These are phyloP conservation scores for Calliphora vicina DNA, from an alignment of 1,140 invertebrate genomes.

Conservation along the genomic window DNA sequence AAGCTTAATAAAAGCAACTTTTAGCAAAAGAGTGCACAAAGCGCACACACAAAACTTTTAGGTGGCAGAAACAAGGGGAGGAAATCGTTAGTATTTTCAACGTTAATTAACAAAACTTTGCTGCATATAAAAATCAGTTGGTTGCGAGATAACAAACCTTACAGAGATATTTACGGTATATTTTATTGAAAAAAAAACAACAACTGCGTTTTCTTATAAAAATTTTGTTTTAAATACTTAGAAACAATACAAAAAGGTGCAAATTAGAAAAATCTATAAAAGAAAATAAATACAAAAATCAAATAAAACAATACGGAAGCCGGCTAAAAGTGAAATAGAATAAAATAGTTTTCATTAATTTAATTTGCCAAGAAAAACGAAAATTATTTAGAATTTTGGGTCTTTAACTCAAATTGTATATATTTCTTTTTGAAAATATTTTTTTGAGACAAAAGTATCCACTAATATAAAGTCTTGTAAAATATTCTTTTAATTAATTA, in stretches of 20 bases:
- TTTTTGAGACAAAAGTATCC: neutral
- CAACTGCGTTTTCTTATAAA: neutral
- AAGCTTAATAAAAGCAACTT: neutral
- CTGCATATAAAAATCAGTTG: constrained; percentile 31
- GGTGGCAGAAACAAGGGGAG: neutral
- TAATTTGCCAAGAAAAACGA: neutral
- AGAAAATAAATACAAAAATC: neutral
- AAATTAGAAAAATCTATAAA: constrained; percentile 3
- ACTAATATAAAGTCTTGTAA: neutral
- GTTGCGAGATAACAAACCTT: constrained; percentile 27
- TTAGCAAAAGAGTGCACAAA: neutral
- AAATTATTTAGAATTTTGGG: neutral
- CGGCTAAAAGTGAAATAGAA: constrained; percentile 19
- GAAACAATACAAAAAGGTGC: neutral
- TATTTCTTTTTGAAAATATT: neutral
- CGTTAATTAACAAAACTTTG: constrained; percentile 11
- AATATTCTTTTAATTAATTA: neutral
- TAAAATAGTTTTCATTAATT: neutral
- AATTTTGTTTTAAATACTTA: neutral
- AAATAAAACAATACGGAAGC: neutral
- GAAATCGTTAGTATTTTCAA: neutral
- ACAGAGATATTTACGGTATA: constrained; percentile 21
- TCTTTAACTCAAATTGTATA: no score
- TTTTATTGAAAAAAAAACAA: neutral
- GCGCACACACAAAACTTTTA: neutral